phyloP scores from a whole-genome alignment of 2,888 invertebrate species.

The Chouioia cunea region DNA sequence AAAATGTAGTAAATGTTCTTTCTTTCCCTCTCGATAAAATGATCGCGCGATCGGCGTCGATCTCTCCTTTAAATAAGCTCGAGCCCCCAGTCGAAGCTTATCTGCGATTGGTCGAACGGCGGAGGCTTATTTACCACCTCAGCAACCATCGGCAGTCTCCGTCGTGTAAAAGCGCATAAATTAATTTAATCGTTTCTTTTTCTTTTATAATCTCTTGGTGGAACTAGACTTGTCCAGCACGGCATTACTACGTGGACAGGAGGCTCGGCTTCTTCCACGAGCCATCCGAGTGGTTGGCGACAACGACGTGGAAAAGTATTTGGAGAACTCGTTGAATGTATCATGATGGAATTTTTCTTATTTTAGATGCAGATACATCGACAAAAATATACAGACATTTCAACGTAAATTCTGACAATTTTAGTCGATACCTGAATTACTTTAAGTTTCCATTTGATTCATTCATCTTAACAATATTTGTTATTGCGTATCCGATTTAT shows the following conservation, averaged over 20 bases:
- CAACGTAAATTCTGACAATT: too few species aligned
- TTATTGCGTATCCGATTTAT: too few species aligned
- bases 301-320: too few species aligned
- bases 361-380: too few species aligned
- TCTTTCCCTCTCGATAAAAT: conserved; percentile 6
- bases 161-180: conserved; percentile 12
- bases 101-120: conserved; percentile 58
- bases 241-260: not conserved
- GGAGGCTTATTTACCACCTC: conserved; percentile 61
- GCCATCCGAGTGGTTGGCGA: too few species aligned
- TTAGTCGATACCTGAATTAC: too few species aligned
- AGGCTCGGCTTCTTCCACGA: not conserved
- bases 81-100: conserved; percentile 6
- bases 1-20: not conserved
- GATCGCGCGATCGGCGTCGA: not conserved
- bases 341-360: too few species aligned
- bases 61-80: conserved; percentile 51
- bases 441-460: too few species aligned
- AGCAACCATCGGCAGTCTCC: conserved; percentile 7
- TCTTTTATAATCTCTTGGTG: conserved; percentile 9
- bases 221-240: not conserved
- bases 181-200: conserved; percentile 17
- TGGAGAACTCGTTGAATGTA: too few species aligned
- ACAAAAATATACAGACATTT: too few species aligned
- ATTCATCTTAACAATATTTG: too few species aligned